Evolutionary conservation across 2,113 vertebrate genomes (phyloP), one percentile per base, ranked within the genome.

Genomic region (Prionailurus bengalensis): DNA sequence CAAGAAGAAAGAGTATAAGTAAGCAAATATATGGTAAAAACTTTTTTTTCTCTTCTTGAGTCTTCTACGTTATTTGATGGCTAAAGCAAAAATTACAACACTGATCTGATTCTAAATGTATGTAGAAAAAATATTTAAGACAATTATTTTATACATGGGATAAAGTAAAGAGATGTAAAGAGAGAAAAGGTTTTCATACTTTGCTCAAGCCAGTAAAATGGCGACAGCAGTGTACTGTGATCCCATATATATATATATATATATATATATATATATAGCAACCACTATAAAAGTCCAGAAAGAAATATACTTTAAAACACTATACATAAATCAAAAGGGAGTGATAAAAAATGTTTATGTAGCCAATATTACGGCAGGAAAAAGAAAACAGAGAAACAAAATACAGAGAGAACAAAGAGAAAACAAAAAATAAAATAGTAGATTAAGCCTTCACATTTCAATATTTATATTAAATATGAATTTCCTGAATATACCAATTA

Each of bases 61-160:
- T 65, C 92, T 92, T 81, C 53, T 51, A 71, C 71, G 71, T 80
- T 86, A 63, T 86, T 58, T 95, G 23, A 84, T 25, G 17, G 25
- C 27, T 42, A 80, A 92, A 87, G 42, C 63, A 95, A 86, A 84
- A 91, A 36, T 36, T 91, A n/a, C 39, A 68, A 86, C 23, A 71
- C 39, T 86, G 48, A 71, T 70, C 39, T 68, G 6, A 65, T 78
- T 86, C 39, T 53, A 92, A 86, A 63, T 63, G 29, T 61, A 68
- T 78, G 21, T 58, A 81, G 61, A 86, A 68, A 63, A 85, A 68
- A 70, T 79, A 85, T 58, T 70, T 76, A 78, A 85, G 36, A 42
- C 3, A 55, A 76, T 55, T 55, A 68, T 45, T 58, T 80, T 68
- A 42, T 45, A 76, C 39, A 81, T 53, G 45, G 7, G 29, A 61